phyloP scores from a whole-genome alignment of 2,888 invertebrate genomes.

The Bellardia bayeri region DNA sequence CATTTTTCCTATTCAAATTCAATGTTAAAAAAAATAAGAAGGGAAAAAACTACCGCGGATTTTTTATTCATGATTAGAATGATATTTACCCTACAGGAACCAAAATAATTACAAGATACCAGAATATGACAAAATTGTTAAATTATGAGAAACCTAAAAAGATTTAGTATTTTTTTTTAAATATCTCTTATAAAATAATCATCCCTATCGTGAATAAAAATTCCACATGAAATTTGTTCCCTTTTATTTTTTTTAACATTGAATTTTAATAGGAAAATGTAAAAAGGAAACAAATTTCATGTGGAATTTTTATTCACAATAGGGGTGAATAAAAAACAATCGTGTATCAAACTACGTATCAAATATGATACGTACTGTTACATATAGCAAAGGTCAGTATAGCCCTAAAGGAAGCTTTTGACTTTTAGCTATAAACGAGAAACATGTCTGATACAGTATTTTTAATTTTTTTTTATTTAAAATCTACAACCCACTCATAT shows the following conservation, averaged over 20 bases:
- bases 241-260: too few species aligned
- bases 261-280: too few species aligned
- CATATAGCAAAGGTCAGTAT: background rate
- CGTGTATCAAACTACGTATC: background rate
- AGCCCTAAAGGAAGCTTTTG: background rate
- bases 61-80: too few species aligned
- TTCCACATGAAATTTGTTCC: too few species aligned
- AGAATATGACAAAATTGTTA: background rate
- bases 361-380: background rate
- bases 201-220: too few species aligned
- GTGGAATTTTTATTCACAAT: too few species aligned
- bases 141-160: background rate
- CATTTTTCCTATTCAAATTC: too few species aligned
- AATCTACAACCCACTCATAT: background rate
- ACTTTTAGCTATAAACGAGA: background rate
- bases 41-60: too few species aligned
- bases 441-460: background rate
- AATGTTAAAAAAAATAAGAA: too few species aligned
- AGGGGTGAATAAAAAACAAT: too few species aligned
- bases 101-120: background rate
- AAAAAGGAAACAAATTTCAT: too few species aligned
- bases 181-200: background rate
- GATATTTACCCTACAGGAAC: background rate
- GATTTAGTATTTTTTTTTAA: background rate
- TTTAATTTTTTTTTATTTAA: background rate